A percentile compares a stretch with the other conserved stretches of the same genome.
Conservation (phyloP, 2,888 invertebrate genomes). For the Anoncus sp. region DNA sequence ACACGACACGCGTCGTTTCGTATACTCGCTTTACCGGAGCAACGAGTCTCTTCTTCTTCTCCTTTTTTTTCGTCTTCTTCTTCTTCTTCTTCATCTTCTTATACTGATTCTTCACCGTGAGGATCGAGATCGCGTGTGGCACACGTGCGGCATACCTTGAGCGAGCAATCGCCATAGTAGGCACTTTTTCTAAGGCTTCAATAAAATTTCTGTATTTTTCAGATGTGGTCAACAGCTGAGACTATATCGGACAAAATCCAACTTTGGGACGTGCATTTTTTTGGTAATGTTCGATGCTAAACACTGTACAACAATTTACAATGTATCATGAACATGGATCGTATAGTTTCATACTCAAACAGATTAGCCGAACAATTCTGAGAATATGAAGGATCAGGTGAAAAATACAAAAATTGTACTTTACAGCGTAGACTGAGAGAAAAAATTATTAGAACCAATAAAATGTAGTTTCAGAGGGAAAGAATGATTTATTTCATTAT, state of each 20-base stretch:
- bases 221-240: slow-evolving; percentile 8
- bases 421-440: too few species aligned
- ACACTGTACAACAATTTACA: too few species aligned
- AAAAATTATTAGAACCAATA: too few species aligned
- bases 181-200: neutral
- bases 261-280: neutral
- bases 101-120: slow-evolving; percentile 29
- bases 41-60: slow-evolving; percentile 21
- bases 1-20: slow-evolving; percentile 45
- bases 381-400: too few species aligned
- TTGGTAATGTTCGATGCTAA: too few species aligned
- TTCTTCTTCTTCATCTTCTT: too few species aligned
- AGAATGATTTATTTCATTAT: too few species aligned
- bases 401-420: too few species aligned
- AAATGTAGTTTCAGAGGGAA: too few species aligned
- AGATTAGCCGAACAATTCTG: too few species aligned
- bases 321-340: too few species aligned
- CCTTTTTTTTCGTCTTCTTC: slow-evolving; percentile 34
- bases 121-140: slow-evolving; percentile 53
- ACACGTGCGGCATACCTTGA: slow-evolving; percentile 54
- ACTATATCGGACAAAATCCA: slow-evolving; percentile 12
- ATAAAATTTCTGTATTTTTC: slow-evolving; percentile 21
- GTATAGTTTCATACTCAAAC: too few species aligned
- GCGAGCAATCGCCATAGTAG: slow-evolving; percentile 30
- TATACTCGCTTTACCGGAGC: slow-evolving; percentile 30